Evolutionary conservation across 2,113 vertebrate genomes (phyloP).

Genomic region (Galemys pyrenaicus): DNA sequence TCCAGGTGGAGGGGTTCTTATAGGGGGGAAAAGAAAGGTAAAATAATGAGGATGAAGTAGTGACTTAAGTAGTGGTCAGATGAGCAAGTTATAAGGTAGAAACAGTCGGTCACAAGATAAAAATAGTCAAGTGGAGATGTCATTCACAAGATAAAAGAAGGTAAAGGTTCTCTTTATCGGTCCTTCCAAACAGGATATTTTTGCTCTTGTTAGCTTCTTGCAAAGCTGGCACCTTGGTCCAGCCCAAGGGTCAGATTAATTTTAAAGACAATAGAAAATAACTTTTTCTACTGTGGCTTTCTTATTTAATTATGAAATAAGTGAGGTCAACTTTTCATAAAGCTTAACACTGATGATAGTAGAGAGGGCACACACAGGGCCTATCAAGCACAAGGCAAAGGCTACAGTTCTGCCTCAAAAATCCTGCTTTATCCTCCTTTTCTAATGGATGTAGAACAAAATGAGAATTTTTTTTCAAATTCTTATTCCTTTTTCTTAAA

Average conservation of each 20-base stretch:
- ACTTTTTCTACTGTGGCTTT: neutral
- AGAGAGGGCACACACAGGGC: neutral
- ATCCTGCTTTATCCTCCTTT: neutral
- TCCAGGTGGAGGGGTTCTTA: neutral
- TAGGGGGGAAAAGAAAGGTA: neutral
- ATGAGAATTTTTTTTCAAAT: neutral
- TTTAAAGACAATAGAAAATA: neutral
- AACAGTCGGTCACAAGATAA: neutral
- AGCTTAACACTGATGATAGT: neutral
- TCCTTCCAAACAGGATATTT: neutral
- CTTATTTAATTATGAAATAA: neutral
- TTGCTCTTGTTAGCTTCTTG: neutral
- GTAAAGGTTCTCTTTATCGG: neutral
- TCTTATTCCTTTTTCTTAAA: neutral
- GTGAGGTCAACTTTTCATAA: neutral
- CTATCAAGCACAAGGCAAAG: neutral
- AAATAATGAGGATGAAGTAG: too few relatives aligned
- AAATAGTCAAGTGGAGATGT: neutral
- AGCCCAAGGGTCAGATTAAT: neutral
- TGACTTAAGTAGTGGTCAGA: too few relatives aligned
- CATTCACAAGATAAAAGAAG: neutral
- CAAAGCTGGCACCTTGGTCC: neutral
- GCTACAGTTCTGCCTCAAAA: constrained; percentile 20
- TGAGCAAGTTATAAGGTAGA: too few relatives aligned
- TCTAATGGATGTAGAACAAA: neutral